phyloP scores from a whole-genome alignment of 2,113 vertebrate species.

The Dromiciops gliroides region DNA sequence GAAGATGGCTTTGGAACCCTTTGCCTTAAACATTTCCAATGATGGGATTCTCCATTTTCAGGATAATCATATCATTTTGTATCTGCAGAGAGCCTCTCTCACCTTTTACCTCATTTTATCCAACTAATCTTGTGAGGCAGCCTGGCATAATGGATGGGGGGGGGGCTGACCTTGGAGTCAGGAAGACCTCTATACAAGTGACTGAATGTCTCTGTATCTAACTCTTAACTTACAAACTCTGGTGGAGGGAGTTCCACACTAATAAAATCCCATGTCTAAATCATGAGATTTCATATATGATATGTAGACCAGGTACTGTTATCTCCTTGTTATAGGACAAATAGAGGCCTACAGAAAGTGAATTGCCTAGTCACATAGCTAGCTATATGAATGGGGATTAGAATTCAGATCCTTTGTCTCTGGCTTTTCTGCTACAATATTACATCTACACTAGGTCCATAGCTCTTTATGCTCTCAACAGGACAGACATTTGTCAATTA shows the following conservation, averaged over 20 bases:
- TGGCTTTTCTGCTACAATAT: neutral
- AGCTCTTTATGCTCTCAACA: neutral
- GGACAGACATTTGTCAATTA: neutral
- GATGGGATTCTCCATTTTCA: neutral
- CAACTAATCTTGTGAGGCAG: neutral
- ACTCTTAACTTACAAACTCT: neutral
- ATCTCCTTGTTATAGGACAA: neutral
- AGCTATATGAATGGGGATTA: neutral
- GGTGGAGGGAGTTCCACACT: neutral
- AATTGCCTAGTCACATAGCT: neutral
- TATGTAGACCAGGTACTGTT: neutral
- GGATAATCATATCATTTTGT: rapidly evolving
- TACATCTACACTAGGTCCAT: neutral
- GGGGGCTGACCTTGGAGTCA: neutral
- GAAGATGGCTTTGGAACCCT: neutral
- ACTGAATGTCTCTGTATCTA: neutral
- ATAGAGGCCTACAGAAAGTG: neutral
- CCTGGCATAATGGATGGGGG: neutral
- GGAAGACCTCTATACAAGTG: neutral
- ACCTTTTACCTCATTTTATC: neutral
- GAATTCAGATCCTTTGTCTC: neutral
- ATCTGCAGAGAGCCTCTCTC: neutral
- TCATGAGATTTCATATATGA: neutral
- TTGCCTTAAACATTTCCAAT: neutral
- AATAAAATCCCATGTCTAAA: neutral